Conservation (phyloP, 2,888 invertebrate genomes). For the Pachycephus smyrnensis region DNA sequence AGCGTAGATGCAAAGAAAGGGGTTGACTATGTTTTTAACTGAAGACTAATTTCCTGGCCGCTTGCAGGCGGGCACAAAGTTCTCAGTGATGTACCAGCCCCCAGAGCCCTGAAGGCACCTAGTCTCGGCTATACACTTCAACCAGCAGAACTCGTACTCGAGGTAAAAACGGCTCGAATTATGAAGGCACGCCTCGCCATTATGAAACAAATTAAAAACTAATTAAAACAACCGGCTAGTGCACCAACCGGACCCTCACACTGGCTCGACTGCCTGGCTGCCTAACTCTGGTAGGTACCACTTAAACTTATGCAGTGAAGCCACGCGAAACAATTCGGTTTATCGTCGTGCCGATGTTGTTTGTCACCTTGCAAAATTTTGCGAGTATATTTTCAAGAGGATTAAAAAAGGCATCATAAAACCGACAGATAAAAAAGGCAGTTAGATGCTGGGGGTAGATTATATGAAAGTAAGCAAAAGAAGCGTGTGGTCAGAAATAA, state of each 20-base stretch:
- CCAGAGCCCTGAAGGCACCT: constrained; percentile 43
- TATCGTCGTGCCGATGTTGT: not conserved
- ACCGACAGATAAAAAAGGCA: not conserved
- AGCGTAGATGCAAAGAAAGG: not conserved
- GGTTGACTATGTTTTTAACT: constrained; percentile 41
- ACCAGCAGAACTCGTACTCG: constrained; percentile 29
- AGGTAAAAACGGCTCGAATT: constrained; percentile 52
- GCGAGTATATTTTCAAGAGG: not conserved
- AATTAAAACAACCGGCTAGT: constrained; percentile 54
- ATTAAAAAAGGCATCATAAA: not conserved
- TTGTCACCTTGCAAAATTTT: not conserved
- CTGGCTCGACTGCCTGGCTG: constrained; percentile 1
- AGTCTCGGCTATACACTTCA: constrained; percentile 29
- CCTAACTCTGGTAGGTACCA: constrained; percentile 1
- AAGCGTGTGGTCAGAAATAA: not conserved
- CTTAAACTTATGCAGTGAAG: not conserved
- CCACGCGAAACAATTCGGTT: not conserved
- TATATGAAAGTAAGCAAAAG: not conserved
- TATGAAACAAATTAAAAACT: constrained; percentile 62
- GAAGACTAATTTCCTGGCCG: constrained; percentile 56
- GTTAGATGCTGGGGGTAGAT: not conserved
- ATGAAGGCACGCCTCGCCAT: constrained; percentile 52
- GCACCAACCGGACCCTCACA: constrained; percentile 1
- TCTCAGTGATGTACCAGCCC: constrained; percentile 54
- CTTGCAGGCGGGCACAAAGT: constrained; percentile 47